Conservation (phyloP, 2,888 invertebrate species). For the Limnephilus auricula region DNA sequence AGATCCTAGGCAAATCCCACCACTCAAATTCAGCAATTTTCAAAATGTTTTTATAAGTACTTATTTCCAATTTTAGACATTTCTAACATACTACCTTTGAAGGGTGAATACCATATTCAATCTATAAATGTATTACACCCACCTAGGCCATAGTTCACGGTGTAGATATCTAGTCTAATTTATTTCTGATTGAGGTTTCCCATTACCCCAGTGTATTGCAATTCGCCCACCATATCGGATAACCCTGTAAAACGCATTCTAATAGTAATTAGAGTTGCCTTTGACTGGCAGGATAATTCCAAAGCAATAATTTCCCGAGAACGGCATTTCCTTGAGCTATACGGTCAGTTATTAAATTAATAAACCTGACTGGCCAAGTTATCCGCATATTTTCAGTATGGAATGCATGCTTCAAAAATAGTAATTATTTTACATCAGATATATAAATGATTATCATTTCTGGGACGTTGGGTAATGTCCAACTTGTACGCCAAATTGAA, state of each 20-base stretch:
- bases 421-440: background rate
- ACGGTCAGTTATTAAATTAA: background rate
- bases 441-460: background rate
- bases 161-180: background rate
- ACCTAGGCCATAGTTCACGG: background rate
- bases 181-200: background rate
- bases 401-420: background rate
- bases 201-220: background rate
- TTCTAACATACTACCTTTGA: too few species aligned
- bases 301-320: constrained; percentile 6
- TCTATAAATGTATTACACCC: background rate
- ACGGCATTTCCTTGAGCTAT: constrained; percentile 13
- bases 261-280: constrained; percentile 21
- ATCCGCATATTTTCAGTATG: background rate
- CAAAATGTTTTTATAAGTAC: too few species aligned
- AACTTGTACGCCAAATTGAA: background rate
- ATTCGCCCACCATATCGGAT: background rate
- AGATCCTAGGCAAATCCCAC: too few species aligned
- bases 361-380: background rate
- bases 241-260: constrained; percentile 24
- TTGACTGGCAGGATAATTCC: constrained; percentile 21
- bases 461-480: background rate
- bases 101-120: background rate
- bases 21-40: too few species aligned
- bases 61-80: too few species aligned